These are phyloP conservation scores for Drosophila borborema DNA, from an alignment of 2,888 invertebrate genomes.

Conservation along the genomic window DNA sequence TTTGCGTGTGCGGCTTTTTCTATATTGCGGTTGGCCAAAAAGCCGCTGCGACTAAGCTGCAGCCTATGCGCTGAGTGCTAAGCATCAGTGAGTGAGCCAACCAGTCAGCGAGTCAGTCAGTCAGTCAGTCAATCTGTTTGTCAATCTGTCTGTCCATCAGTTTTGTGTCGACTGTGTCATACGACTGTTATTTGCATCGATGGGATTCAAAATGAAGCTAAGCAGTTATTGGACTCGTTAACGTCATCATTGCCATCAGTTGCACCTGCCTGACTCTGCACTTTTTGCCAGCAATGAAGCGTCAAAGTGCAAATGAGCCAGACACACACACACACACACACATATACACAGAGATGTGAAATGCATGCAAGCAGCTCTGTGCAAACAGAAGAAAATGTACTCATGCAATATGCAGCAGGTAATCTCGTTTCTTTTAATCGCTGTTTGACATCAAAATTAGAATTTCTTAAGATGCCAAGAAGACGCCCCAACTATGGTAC, in stretches of 20 bases:
- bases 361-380: conserved; percentile 38
- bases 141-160: conserved; percentile 21
- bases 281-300: conserved; percentile 39
- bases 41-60: conserved; percentile 42
- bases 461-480: conserved; percentile 74
- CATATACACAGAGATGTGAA: neutral
- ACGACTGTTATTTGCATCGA: conserved; percentile 51
- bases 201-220: conserved; percentile 42
- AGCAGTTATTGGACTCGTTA: conserved; percentile 71
- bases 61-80: conserved; percentile 22
- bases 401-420: conserved; percentile 85
- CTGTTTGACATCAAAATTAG: conserved; percentile 85
- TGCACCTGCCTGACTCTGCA: conserved; percentile 70
- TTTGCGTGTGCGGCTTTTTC: conserved; percentile 41
- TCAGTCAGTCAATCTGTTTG: conserved; percentile 3
- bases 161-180: conserved; percentile 16
- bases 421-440: conserved; percentile 85
- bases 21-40: conserved; percentile 71
- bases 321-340: neutral
- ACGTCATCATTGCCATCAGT: conserved; percentile 75
- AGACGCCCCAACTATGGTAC: conserved; percentile 7
- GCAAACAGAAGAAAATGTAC: conserved; percentile 81
- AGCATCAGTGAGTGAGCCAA: conserved; percentile 1
- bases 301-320: conserved; percentile 58
- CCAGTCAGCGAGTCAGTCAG: conserved; percentile 16